phyloP scores from a whole-genome alignment of 2,113 vertebrate species.

The Oryzias melastigma region DNA sequence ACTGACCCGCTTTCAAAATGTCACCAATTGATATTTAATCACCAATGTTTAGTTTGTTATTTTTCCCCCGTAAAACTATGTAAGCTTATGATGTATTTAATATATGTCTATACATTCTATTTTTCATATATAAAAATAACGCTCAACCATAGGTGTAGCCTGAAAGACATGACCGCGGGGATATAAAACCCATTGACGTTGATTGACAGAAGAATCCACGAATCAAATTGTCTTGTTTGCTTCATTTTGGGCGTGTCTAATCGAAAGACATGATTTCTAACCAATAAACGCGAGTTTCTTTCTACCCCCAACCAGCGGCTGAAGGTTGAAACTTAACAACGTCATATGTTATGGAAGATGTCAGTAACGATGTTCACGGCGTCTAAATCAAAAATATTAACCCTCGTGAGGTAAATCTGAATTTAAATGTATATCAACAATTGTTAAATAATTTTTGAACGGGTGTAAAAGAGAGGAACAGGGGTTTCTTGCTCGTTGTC shows the following conservation, averaged over 20 bases:
- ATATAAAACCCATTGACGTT: accelerated
- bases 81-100: neutral
- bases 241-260: neutral
- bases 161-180: neutral
- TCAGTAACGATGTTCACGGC: conserved; percentile 54
- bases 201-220: conserved; percentile 5
- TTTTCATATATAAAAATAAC: too few relatives aligned
- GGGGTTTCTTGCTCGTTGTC: neutral
- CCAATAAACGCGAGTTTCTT: conserved; percentile 34
- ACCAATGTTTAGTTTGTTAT: neutral
- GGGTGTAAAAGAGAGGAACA: neutral
- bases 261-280: neutral
- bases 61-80: neutral
- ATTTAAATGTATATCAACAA: accelerated
- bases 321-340: neutral
- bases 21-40: neutral
- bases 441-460: accelerated
- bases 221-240: conserved; percentile 20
- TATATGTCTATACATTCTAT: neutral
- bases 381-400: conserved; percentile 51
- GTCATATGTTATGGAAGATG: conserved; percentile 67
- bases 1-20: neutral
- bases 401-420: conserved; percentile 57
- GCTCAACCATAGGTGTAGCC: neutral
- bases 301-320: accelerated